Evolutionary conservation across 2,888 invertebrate genomes (phyloP).

Genomic region (Cryptocephalus primarius): DNA sequence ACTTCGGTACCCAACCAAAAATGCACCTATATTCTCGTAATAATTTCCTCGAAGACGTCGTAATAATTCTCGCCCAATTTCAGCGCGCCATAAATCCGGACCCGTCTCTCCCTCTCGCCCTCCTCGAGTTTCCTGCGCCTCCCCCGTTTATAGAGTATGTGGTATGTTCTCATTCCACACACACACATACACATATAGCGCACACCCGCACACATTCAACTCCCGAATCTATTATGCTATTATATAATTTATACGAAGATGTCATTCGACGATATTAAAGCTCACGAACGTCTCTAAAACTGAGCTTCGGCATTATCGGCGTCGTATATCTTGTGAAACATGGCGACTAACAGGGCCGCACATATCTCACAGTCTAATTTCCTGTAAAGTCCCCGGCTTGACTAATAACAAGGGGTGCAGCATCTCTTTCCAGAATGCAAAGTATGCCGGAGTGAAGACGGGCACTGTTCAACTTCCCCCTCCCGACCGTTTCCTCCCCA

Average conservation of each 20-base stretch:
- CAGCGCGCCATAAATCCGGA: no score
- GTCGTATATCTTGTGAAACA: slow-evolving; percentile 25
- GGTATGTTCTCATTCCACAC: slow-evolving; percentile 6
- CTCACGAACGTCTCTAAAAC: slow-evolving; percentile 23
- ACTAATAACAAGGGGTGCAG: slow-evolving; percentile 22
- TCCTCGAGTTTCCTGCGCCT: background rate
- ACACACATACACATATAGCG: slow-evolving; percentile 8
- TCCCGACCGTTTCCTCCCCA: no score
- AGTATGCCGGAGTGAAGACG: slow-evolving; percentile 4
- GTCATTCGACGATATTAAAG: slow-evolving; percentile 17
- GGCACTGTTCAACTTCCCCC: background rate
- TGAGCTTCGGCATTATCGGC: slow-evolving; percentile 23
- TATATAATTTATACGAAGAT: slow-evolving; percentile 29
- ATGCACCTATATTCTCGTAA: no score
- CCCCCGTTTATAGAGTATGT: slow-evolving; percentile 6
- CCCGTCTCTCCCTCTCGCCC: no score
- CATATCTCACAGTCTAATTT: slow-evolving; percentile 30
- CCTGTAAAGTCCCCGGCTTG: slow-evolving; percentile 22
- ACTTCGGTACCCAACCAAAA: no score
- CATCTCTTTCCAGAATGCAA: slow-evolving; percentile 18
- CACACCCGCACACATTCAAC: slow-evolving; percentile 7
- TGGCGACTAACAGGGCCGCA: slow-evolving; percentile 22
- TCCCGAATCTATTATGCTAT: slow-evolving; percentile 15
- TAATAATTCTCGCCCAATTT: no score
- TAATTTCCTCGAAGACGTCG: no score